These are phyloP conservation scores for Hydra vulgaris DNA, from an alignment of 30 jellyfish, hydroid and myxozoan species.

Conservation along the genomic window DNA sequence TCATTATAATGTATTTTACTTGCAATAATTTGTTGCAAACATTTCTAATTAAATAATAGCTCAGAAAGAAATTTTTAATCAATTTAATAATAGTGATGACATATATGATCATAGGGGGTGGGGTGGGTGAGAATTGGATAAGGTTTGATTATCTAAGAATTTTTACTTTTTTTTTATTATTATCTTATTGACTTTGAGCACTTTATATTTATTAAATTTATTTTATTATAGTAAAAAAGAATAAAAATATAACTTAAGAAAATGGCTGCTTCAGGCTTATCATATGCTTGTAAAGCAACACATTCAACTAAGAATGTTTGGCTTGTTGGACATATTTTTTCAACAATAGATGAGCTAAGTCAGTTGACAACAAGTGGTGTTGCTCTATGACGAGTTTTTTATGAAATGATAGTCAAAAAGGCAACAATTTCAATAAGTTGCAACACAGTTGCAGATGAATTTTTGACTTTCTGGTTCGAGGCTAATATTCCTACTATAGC, in stretches of 20 bases:
- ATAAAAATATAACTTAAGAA: not conserved
- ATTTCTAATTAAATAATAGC: not conserved
- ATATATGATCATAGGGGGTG: not conserved
- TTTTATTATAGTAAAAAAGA: not conserved
- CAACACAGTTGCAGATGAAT: not conserved
- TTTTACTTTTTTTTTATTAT: no score
- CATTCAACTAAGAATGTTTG: not conserved
- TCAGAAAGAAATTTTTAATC: not conserved
- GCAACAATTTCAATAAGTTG: not conserved
- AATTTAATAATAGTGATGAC: not conserved
- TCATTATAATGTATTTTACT: not conserved
- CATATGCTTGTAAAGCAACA: not conserved
- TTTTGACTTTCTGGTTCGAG: not conserved
- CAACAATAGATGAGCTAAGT: not conserved
- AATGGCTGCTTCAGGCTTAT: not conserved
- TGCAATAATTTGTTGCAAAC: not conserved
- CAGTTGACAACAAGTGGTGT: not conserved
- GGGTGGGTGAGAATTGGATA: not conserved
- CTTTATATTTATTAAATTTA: not conserved
- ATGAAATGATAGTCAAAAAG: not conserved
- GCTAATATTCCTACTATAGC: not conserved
- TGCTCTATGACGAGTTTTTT: not conserved
- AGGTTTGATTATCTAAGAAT: not conserved
- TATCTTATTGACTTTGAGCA: not conserved
- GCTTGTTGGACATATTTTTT: not conserved